Base-by-base conservation (phyloP, 2,888 invertebrate genomes). In the Spicauda simplicius region DNA sequence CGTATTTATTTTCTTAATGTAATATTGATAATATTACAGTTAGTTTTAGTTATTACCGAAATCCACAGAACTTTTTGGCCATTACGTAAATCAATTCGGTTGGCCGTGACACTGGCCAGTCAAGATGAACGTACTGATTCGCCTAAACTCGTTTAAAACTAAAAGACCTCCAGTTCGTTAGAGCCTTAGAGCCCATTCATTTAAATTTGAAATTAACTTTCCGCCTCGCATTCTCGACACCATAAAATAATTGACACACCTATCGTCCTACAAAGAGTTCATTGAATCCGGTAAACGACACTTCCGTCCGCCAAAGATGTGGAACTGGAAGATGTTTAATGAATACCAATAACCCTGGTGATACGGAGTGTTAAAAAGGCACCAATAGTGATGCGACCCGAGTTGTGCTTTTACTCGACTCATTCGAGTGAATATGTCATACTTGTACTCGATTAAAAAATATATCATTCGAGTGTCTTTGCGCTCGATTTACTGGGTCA, bases 271-370 rank as follows among this genome's bases (percentile, higher is more conserved):
- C 77, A 87, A 84, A 88, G 77, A 80, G 88, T 86, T 87, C 90
- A 86, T 82, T 86, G 86, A 82, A 84, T 88, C 87, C 84, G 84
- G 88, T 84, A 87, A 87, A 88, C 84, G 82, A 75, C 80, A 80
- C 85, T 88, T 89, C 88, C 88, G 87, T 80, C 80, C 82, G 76
- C 77, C 79, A 77, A 82, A 83, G 81, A 84, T 81, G 80, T 81
- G 79, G 80, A 81, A 78, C 77, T 74, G 68, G 57, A 65, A 72
- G 73, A n/a, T 72, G 74, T 78, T 74, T 73, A 74, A 72, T 83
- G 90, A 84, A 90, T 90, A 90, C 83, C 71, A 77, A 78, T 65
- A 41, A 62, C 56, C 56, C 66, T 52, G 54, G 48, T 45, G 20
- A 7, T 41, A 53, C 58, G 60, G 55, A 45, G 59, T 37, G 63